Evolutionary conservation across 1,140 invertebrate species (phyloP).

Genomic region (Solen grandis): DNA sequence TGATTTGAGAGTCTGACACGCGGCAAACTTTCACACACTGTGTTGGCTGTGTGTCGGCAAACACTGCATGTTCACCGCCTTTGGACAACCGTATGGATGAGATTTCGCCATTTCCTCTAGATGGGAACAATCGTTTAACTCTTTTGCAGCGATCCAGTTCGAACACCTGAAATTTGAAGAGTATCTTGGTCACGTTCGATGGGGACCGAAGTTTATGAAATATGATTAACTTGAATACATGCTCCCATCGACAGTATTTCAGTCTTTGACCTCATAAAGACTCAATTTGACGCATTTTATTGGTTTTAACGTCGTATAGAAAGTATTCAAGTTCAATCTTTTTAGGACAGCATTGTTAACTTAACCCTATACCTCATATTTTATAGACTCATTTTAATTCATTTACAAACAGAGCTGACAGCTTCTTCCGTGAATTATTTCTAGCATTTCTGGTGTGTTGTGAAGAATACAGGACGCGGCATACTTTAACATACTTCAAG

Average conservation of each 20-base stretch:
- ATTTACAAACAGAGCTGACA: no score
- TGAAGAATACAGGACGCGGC: constrained; percentile 37
- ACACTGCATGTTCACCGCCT: constrained; percentile 41
- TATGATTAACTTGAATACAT: neutral
- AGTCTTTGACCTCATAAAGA: neutral
- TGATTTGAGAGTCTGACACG: constrained; percentile 21
- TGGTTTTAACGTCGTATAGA: no score
- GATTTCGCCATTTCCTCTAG: neutral
- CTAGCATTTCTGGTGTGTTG: constrained; percentile 35
- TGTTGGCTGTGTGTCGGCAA: constrained; percentile 21
- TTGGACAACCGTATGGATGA: constrained; percentile 21
- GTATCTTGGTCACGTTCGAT: neutral
- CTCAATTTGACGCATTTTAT: no score
- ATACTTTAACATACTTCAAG: constrained; percentile 50
- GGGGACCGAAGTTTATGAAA: neutral
- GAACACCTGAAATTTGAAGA: constrained; percentile 28
- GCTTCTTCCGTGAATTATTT: constrained; percentile 31
- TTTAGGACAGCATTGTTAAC: no score
- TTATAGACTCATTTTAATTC: no score
- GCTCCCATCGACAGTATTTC: neutral
- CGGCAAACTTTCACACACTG: constrained; percentile 49
- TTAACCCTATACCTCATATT: no score
- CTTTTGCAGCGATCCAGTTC: constrained; percentile 50
- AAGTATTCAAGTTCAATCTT: no score
- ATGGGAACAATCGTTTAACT: constrained; percentile 19